Evolutionary conservation across 2,888 invertebrate species (phyloP), one percentile per base, ranked within the genome.

Genomic region (Catocala sponsa): DNA sequence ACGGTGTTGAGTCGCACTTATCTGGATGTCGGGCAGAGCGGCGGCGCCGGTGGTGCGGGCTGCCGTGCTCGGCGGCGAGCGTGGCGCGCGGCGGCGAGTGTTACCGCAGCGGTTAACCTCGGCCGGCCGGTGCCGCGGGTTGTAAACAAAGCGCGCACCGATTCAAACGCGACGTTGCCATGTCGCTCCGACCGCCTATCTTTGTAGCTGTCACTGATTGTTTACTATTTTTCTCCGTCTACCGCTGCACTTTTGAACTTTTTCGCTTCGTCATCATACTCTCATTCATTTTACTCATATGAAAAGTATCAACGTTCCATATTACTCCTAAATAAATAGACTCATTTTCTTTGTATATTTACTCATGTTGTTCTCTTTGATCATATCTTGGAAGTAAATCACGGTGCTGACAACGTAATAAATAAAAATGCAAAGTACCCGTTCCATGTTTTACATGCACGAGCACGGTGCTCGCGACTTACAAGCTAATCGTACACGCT

Each of bases 121-220:
- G 83, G 74, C 67, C 73, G 74, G 79, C 73, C 78, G 79, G 76
- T 72, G 53, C 55, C 11, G 42, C 10, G 42, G 67, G 81, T 86
- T 87, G 91, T 91, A 91, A 91, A 91, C 91, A 91, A 91, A 88
- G 81, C 89, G 88, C 86, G 82, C 84, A 85, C 85, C 80, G 81
- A 84, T 81, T 80, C 79, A 69, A 76, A 74, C 78, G 89, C 88
- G 87, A 85, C 88, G 89, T 88, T 88, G 90, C 89, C 89, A 79
- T 83, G 76, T 82, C 82, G 84, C 76, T 70, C 76, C 67, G 66
- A 79, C 76, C 73, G 70, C 79, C 72, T 74, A 67, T 77, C 69
- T 76, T 72, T 69, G 68, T 68, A 74, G 73, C 82, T 84, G 83
- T 81, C 86, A 82, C 79, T 74, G 74, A 66, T 76, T 84, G 83